A percentile compares a stretch with the other conserved stretches of the same genome.
Evolutionary conservation across 2,113 vertebrate species (phyloP).

Genomic region (Catharus fuscescens): DNA sequence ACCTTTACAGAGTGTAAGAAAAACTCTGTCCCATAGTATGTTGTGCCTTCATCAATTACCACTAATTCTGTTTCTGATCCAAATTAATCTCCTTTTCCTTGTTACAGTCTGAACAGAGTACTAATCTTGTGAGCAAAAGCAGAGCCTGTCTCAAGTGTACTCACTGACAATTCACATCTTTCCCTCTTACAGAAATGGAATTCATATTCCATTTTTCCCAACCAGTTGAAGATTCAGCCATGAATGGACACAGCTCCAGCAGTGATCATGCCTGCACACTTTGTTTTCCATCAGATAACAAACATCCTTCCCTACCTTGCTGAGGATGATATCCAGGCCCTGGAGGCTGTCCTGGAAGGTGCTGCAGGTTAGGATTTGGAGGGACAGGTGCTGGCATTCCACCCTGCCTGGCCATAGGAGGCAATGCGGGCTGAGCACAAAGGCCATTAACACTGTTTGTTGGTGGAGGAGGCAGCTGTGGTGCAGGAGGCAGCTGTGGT

Average conservation of each 20-base stretch:
- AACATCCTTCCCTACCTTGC: conserved; percentile 74
- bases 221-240: background rate
- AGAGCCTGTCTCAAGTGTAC: background rate
- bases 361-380: conserved; percentile 73
- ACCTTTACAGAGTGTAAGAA: background rate
- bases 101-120: background rate
- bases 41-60: background rate
- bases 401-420: conserved; percentile 64
- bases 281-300: background rate
- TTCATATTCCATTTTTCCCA: background rate
- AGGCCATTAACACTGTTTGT: conserved; percentile 71
- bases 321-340: conserved; percentile 83
- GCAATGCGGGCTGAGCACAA: conserved; percentile 46
- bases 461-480: conserved; percentile 74
- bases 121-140: background rate
- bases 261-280: background rate
- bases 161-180: background rate
- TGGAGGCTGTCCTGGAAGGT: conserved; percentile 73
- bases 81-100: background rate
- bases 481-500: background rate
- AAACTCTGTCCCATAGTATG: background rate
- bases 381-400: conserved; percentile 74
- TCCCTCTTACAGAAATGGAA: background rate
- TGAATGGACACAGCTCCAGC: background rate
- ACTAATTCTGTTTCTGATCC: background rate